phyloP scores from a whole-genome alignment of 2,113 vertebrate genomes.

The Mohoua ochrocephala region DNA sequence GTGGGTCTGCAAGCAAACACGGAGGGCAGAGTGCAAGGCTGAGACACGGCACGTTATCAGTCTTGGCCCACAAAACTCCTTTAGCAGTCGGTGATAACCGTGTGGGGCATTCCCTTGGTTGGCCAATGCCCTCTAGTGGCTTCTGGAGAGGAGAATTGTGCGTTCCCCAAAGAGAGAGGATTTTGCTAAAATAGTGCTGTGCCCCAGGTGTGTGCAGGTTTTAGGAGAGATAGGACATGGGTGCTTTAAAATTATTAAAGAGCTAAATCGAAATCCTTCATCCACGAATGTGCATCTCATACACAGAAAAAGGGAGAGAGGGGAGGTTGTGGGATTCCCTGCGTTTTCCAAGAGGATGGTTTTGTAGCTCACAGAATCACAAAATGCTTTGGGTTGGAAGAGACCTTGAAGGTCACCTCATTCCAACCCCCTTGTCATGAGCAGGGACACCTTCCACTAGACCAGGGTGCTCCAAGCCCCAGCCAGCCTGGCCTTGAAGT shows the following conservation, averaged over 20 bases:
- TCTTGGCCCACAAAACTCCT: background rate
- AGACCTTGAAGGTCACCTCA: background rate
- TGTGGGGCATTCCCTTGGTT: background rate
- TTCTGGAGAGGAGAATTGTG: background rate
- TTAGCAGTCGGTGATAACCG: rapidly evolving
- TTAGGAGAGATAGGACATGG: background rate
- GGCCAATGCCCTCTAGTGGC: slow-evolving; percentile 41
- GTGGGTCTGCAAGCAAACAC: background rate
- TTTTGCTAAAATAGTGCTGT: background rate
- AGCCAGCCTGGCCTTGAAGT: background rate
- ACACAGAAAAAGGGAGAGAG: background rate
- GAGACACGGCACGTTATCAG: rapidly evolving
- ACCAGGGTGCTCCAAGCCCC: background rate
- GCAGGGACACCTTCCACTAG: background rate
- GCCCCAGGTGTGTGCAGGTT: background rate
- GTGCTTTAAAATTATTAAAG: background rate
- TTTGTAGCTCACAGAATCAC: background rate
- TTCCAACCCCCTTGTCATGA: background rate
- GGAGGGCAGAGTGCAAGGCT: background rate
- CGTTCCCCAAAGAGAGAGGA: background rate
- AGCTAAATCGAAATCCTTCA: background rate
- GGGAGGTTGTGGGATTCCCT: background rate
- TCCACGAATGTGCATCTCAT: background rate
- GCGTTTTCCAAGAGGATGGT: background rate
- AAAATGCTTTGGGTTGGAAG: background rate